These are phyloP conservation scores for Xerus rutilus DNA, from an alignment of 2,797 vertebrate genomes.

Conservation along the genomic window DNA sequence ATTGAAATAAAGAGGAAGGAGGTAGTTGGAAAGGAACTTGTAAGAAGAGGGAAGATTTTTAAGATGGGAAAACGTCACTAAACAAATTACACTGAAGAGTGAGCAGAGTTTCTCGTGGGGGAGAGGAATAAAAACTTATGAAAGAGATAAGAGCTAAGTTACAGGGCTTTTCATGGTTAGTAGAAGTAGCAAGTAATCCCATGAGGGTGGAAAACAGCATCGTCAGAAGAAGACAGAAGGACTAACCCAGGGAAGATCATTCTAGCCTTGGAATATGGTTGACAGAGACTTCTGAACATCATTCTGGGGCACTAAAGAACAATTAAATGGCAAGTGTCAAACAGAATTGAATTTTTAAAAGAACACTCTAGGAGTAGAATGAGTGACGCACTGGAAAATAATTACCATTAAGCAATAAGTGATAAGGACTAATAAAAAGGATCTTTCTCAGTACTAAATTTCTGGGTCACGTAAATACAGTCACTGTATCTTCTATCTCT, in stretches of 20 bases:
- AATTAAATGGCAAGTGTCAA: not conserved
- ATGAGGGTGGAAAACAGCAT: not conserved
- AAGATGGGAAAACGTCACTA: not conserved
- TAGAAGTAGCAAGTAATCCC: not conserved
- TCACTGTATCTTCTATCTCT: not conserved
- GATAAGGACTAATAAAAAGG: not conserved
- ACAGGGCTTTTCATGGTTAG: fast-evolving
- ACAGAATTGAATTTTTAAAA: not conserved
- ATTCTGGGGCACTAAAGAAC: not conserved
- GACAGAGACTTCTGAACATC: not conserved
- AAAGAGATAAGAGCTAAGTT: not conserved
- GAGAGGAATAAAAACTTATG: not conserved
- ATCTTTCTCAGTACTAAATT: not conserved
- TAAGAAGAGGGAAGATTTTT: not conserved
- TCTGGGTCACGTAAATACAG: not conserved
- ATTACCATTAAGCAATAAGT: not conserved
- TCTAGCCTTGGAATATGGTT: not conserved
- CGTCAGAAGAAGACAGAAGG: not conserved
- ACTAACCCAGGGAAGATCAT: not conserved
- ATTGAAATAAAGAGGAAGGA: not conserved
- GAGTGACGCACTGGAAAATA: not conserved
- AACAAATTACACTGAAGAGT: not conserved
- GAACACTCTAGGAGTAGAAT: not conserved
- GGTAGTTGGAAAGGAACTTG: not conserved
- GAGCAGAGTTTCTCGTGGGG: not conserved